Base-by-base conservation (phyloP, 2,888 invertebrate species). In the Selenia dentaria region DNA sequence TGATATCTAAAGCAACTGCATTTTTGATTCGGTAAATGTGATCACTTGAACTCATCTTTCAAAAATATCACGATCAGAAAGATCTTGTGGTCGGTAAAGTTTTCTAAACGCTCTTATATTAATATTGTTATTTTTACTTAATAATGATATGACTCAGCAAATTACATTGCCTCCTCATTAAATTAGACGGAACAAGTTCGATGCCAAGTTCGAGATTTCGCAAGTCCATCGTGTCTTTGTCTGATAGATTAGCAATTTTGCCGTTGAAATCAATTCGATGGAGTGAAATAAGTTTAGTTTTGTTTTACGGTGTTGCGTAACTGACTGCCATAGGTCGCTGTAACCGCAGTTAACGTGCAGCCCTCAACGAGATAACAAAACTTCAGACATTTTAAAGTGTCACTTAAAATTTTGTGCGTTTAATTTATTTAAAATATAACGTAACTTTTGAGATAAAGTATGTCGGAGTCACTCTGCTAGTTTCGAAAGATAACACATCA, bases 201-300 rank as follows among this genome's bases (percentile, higher is more conserved):
- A 10, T 6, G 13, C 18, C 38, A 45, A 38, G 44, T 46, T 40
- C 35, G 26, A 35, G 29, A 40, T 48, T 42, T 41, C 47, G 37
- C 47, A 48, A 48, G 22, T 22, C 3, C 26, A 22, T 9, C 16
- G 24, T 28, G n/a, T 22, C 26, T 16, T 27, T 48, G 44, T 40
- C 31, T 44, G 22, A 28, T 41, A 31, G 50, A 33, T 56, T 51
- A 38, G 54, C 56, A 62, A 62, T 57, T 54, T 51, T 27, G 38
- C 46, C 49, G 42, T 55, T 37, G 62, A 69, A 77, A 73, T 72
- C 73, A 68, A 74, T 77, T 75, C 60, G 70, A 57, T 60, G 44
- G 52, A 58, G 67, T 57, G 53, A 50, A 67, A 67, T 63, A 67
- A 57, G 38, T 65, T 65, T 41, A 38, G 53, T 62, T 70, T 67